Base-by-base conservation (phyloP, 2,888 invertebrate species). In the Melinaea marsaeus region DNA sequence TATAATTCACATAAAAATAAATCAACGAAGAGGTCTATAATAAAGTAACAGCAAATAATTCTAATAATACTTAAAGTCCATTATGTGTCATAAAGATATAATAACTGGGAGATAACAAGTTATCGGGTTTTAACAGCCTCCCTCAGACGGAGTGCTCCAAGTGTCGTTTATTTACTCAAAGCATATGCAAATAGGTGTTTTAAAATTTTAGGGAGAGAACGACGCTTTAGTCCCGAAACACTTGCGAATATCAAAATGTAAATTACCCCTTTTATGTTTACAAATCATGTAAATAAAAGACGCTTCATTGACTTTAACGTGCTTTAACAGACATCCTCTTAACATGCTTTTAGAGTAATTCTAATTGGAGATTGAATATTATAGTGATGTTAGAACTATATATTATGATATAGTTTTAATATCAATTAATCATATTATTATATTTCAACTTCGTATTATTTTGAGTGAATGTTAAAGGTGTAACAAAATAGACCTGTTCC, bases 91-190 rank as follows among this genome's bases (percentile, higher is more conserved):
- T 51, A 51, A 51, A 51, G 51, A 32, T 51, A n/a, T 7, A 2
- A 51, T 32, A 51, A n/a, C 51, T 32, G 57, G 61, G 60, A 62
- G 61, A 60, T 66, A 67, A 68, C 62, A 64, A 67, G 62, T 69
- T 69, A 65, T 65, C 64, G 63, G 65, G 71, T 71, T 74, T 71
- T 71, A 74, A 72, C 69, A 68, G 72, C 69, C 70, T 74, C 69
- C 71, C 65, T 65, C 69, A 70, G 74, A 76, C 79, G 85, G 87
- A 88, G 87, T 85, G 85, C 85, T 86, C 70, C 81, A 86, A 90
- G 88, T 87, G 90, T 88, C 90, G 90, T 90, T 90, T 90, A 90
- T 88, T 84, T 89, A 87, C 86, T 86, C 88, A 90, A 90, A 90
- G 90, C 88, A 88, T 90, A 90, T 90, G 90, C 90, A 90, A 90